phyloP scores from a whole-genome alignment of 1,140 invertebrate species.

The Spodoptera frugiperda region DNA sequence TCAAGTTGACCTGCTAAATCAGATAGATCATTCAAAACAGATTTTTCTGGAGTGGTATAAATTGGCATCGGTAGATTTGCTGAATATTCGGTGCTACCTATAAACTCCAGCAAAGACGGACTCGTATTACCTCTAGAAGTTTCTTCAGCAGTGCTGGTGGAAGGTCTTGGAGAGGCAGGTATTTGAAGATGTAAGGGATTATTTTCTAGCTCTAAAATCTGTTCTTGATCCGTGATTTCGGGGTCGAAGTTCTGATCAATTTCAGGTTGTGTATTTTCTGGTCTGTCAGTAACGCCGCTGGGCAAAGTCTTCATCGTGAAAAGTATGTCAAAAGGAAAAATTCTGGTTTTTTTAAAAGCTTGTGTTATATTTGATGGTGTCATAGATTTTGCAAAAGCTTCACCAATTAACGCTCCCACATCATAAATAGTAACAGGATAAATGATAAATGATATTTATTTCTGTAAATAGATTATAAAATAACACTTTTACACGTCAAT shows the following conservation, averaged over 20 bases:
- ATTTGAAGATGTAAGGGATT: not conserved
- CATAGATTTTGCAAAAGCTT: slow-evolving; percentile 50
- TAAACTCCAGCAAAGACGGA: not conserved
- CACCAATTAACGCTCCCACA: slow-evolving; percentile 43
- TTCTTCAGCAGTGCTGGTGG: not conserved
- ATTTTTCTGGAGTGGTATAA: slow-evolving; percentile 3
- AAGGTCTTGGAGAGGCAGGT: not conserved
- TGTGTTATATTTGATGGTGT: slow-evolving; percentile 47
- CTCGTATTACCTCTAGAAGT: not conserved
- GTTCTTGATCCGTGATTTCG: not conserved
- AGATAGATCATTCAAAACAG: not conserved
- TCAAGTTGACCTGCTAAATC: not conserved
- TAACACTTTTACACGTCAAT: too few relatives aligned
- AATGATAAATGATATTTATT: too few relatives aligned
- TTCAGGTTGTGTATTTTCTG: not conserved
- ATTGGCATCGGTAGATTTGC: not conserved
- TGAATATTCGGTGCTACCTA: not conserved
- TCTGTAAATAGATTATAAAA: too few relatives aligned
- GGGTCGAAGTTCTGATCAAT: not conserved
- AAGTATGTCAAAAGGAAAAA: slow-evolving; percentile 48
- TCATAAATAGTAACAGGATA: slow-evolving; percentile 55
- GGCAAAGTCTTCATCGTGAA: slow-evolving; percentile 53
- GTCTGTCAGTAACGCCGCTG: slow-evolving; percentile 50
- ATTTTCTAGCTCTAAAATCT: not conserved
- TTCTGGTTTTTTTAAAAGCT: slow-evolving; percentile 42